Evolutionary conservation across 2,797 vertebrate genomes (phyloP), one percentile per base, ranked within the genome.

Genomic region (Poeciliopsis paucimaculata): DNA sequence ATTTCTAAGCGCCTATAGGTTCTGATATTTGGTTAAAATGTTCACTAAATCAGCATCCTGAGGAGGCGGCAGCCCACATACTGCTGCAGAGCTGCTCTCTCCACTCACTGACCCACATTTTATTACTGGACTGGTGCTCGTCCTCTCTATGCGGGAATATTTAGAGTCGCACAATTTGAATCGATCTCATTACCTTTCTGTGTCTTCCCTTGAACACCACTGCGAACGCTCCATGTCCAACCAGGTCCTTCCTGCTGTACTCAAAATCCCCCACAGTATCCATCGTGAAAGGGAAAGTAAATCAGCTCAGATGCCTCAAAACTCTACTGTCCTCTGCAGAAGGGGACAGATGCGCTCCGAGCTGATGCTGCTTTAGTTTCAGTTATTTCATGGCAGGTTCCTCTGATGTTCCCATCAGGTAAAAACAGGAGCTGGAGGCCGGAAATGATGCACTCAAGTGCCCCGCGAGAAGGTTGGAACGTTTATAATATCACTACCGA

Each of bases 171-270:
- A 55, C 45, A 16, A 80, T 6, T 36, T 16, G 16, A 41, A n/a
- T 36, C 9, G 3, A 28, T 8, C 18, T 66, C 53, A 41, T 91
- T 87, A 98, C 98, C 97, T 99, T 98, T 92, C 96, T 95, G 88
- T 98, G 95, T 85, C 97, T 96, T 85, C 98, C 98, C 95, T 97
- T 99, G 89, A 97, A 99, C 57, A 99, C 98, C 73, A 99, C 98
- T 0, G 98, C 98, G 90, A 99, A 99, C 77, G 98, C 98, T 78
- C 98, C 98, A 89, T 99, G 98, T 79, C 98, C 98, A 87, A 99
- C 97, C 71, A 99, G 91, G 91, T 99, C 98, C 93, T 99, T 99
- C 85, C 98, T 96, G 86, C 97, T 98, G 95, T 98, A 99, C 96
- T 99, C 98, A 91, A 99, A 99, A 92, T 96, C 97, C 66, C 98